Evolutionary conservation across 2,113 vertebrate species (phyloP).

Genomic region (Nanorana parkeri): DNA sequence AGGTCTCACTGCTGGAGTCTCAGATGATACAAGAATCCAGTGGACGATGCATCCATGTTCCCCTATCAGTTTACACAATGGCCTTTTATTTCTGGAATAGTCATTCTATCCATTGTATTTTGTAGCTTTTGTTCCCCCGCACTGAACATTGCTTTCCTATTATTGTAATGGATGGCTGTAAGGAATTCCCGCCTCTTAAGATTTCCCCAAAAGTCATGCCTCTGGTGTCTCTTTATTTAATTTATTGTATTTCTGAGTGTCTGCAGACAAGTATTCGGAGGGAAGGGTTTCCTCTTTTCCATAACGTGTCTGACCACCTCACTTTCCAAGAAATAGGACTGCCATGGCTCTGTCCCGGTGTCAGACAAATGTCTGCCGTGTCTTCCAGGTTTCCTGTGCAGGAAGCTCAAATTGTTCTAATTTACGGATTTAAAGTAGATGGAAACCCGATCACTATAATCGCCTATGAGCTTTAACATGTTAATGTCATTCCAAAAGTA

Average conservation of each 20-base stretch:
- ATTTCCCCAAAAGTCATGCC: background rate
- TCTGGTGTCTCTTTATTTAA: background rate
- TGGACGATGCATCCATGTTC: too few relatives aligned
- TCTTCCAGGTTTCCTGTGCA: constrained; percentile 24
- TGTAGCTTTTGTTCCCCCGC: background rate
- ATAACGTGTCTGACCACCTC: background rate
- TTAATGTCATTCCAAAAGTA: too few relatives aligned
- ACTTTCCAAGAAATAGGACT: constrained; percentile 17
- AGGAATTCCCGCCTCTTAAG: background rate
- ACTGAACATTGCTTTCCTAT: background rate
- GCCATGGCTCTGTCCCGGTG: background rate
- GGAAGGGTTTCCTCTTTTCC: constrained; percentile 7
- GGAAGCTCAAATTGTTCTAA: too few relatives aligned
- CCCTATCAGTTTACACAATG: too few relatives aligned
- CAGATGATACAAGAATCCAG: too few relatives aligned
- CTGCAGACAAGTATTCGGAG: constrained; percentile 24
- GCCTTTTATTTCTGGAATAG: too few relatives aligned
- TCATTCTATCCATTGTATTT: background rate
- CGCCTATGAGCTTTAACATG: too few relatives aligned
- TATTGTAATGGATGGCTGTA: background rate
- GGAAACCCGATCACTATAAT: too few relatives aligned
- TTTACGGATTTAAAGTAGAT: too few relatives aligned
- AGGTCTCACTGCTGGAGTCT: too few relatives aligned
- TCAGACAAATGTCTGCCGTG: background rate
- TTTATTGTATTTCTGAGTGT: constrained; percentile 11